Evolutionary conservation across 2,888 invertebrate genomes (phyloP), one percentile per base, ranked within the genome.

Genomic region (Eupithecia vulgata): DNA sequence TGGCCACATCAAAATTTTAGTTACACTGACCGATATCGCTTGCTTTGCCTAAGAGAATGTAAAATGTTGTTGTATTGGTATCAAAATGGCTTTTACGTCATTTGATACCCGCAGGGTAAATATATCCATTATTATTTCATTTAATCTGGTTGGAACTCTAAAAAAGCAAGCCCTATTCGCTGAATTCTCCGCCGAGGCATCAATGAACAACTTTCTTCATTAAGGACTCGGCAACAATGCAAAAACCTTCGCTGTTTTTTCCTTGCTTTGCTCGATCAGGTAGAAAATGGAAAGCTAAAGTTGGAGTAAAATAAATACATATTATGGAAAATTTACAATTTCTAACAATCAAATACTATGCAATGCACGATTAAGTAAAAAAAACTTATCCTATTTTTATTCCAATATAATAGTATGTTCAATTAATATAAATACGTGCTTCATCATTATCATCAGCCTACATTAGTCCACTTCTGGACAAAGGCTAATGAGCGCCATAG

Each of bases 181-280:
- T 80, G 78, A 80, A 86, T 84, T 83, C 83, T 83, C 83, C 82
- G 79, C 71, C 83, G 83, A 75, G 74, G 80, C 79, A 82, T 85
- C 82, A 82, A 82, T 83, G 83, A 73, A 77, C 73, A 87, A 87
- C 85, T 89, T 88, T 89, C 86, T 87, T 87, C 84, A 88, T 88
- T 87, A 81, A 81, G 75, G 76, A 80, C 77, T 68, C 74, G 70
- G 75, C 75, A 75, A 75, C 77, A 74, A 74, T 67, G 69, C 69
- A 70, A 30, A 69, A 57, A 68, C 64, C n/a, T 21, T 25, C 13
- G 40, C 15, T n/a, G n/a, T n/a, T n/a, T n/a, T n/a, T n/a, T n/a
- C n/a, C 25, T 65, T 25, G 40, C 37, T 65, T 6, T 25, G 65
- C 65, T 21, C 65, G 40, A 25, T 13, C 25, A 40, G 65, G 65